Percentiles rank a stretch among this genome's conserved stretches.
These are phyloP conservation scores for Cantharis flavilabris DNA, from an alignment of 2,888 invertebrate genomes.

Conservation along the genomic window DNA sequence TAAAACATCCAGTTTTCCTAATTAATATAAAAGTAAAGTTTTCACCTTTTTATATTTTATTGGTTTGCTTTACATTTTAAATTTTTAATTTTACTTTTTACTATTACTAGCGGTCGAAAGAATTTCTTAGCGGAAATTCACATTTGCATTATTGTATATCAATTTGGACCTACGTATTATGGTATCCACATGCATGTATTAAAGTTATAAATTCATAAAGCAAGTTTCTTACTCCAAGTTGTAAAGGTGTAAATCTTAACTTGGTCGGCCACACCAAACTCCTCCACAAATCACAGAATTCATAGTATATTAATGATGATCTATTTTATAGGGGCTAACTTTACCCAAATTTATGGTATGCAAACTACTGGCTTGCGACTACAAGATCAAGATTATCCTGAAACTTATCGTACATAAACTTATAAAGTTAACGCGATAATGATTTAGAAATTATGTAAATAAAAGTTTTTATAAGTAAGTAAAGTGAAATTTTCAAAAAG, in stretches of 20 bases:
- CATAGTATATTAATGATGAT: conserved; percentile 30
- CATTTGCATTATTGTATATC: neutral
- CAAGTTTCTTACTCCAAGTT: conserved; percentile 15
- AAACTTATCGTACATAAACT: neutral
- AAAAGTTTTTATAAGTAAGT: too few relatives aligned
- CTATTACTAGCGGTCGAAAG: neutral
- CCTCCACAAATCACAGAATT: conserved; percentile 30
- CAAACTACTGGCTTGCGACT: conserved; percentile 7
- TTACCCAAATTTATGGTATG: conserved; percentile 2
- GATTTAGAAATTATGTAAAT: too few relatives aligned
- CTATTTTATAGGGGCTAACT: conserved; percentile 24
- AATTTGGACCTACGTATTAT: neutral
- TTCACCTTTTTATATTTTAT: neutral
- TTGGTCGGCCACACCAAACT: conserved; percentile 23
- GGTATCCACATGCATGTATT: neutral
- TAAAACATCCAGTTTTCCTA: conserved; percentile 37
- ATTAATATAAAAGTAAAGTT: conserved; percentile 36
- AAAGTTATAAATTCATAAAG: conserved; percentile 28
- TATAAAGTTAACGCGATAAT: too few relatives aligned
- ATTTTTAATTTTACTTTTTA: neutral
- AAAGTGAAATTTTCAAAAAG: neutral
- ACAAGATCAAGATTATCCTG: neutral
- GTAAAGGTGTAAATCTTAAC: conserved; percentile 29
- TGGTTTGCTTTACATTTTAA: neutral
- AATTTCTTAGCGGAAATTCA: neutral